Conservation (phyloP, 2,113 vertebrate genomes). For the Mungos mungo region DNA sequence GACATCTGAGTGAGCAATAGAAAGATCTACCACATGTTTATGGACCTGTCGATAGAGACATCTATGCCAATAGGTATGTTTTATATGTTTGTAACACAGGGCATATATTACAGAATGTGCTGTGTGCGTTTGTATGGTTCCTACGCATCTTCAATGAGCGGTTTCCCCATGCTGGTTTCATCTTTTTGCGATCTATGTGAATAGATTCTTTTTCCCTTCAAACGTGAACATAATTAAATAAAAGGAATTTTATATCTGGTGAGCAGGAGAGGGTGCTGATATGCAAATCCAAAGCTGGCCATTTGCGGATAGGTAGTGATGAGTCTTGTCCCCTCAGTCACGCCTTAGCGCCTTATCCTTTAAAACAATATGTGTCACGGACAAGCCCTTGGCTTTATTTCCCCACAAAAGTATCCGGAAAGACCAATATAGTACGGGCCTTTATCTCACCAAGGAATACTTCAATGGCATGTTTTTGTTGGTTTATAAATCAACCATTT, state of each 20-base stretch:
- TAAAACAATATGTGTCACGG: fast-evolving
- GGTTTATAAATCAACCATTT: background rate
- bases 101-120: too few relatives aligned
- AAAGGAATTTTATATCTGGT: too few relatives aligned
- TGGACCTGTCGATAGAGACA: too few relatives aligned
- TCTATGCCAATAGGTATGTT: background rate
- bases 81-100: background rate
- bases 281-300: fast-evolving
- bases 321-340: fast-evolving
- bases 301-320: background rate
- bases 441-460: background rate
- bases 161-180: background rate
- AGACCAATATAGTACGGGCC: too few relatives aligned
- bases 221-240: background rate
- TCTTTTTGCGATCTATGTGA: background rate
- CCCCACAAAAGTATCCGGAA: too few relatives aligned
- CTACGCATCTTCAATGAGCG: background rate
- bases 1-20: background rate
- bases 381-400: background rate
- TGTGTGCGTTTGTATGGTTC: background rate
- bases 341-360: fast-evolving
- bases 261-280: background rate
- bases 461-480: background rate
- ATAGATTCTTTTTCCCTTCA: background rate
- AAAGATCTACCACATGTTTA: background rate